Percentiles rank a stretch among this genome's conserved stretches.
These are phyloP conservation scores for Chaetodon auriga DNA, from an alignment of 2,113 vertebrate species.

Conservation along the genomic window DNA sequence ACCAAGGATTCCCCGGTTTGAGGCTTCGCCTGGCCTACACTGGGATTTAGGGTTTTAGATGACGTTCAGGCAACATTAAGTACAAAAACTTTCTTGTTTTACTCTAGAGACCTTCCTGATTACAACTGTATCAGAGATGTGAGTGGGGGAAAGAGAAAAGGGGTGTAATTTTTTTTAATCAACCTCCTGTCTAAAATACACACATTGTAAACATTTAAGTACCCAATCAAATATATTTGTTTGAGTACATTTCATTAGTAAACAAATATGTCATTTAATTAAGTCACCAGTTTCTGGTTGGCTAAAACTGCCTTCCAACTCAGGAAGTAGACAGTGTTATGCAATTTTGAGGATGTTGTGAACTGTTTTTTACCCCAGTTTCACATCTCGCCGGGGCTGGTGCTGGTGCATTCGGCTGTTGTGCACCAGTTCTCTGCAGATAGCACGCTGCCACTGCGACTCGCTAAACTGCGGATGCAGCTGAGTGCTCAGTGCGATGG, in stretches of 20 bases:
- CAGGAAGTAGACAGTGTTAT: conserved; percentile 43
- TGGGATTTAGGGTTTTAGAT: not conserved
- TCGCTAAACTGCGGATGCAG: conserved; percentile 36
- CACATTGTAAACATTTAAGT: too few relatives aligned
- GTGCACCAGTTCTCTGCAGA: conserved; percentile 55
- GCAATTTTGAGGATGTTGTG: conserved; percentile 49
- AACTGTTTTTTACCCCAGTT: conserved; percentile 56
- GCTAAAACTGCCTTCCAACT: not conserved
- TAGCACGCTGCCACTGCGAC: not conserved
- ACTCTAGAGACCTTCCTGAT: not conserved
- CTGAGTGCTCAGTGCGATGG: not conserved
- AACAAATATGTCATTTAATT: too few relatives aligned
- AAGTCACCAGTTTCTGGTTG: conserved; percentile 25
- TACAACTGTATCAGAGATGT: not conserved
- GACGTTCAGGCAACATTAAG: not conserved
- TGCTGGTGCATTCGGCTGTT: conserved; percentile 24
- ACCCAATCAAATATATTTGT: not conserved
- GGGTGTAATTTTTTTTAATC: not conserved
- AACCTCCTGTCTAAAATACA: too few relatives aligned
- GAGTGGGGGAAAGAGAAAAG: not conserved
- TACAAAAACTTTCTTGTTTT: too few relatives aligned
- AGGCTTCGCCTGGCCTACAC: not conserved
- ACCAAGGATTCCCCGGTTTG: conserved; percentile 47
- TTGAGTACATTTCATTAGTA: not conserved
- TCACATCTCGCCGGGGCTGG: conserved; percentile 7